Percentiles rank a stretch among this genome's conserved stretches.
These are phyloP conservation scores for Caenorhabditis drosophilae DNA, from an alignment of 2,888 invertebrate genomes.

Conservation along the genomic window DNA sequence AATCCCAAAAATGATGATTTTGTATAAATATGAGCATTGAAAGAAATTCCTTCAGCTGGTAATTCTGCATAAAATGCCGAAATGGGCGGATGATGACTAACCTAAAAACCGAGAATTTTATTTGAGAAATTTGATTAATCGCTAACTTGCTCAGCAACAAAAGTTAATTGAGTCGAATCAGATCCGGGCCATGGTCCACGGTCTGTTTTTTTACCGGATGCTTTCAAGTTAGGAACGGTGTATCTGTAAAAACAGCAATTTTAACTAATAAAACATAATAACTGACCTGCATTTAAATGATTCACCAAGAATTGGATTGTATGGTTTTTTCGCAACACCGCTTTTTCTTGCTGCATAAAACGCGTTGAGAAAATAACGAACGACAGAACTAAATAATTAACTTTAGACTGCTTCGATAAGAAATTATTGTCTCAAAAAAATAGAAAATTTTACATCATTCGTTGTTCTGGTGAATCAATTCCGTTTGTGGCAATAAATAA, in stretches of 20 bases:
- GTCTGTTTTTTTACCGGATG: conserved; percentile 50
- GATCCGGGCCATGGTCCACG: conserved; percentile 85
- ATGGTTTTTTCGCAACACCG: conserved; percentile 96
- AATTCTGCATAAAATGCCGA: conserved; percentile 99
- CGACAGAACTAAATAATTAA: conserved; percentile 81
- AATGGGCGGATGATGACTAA: conserved; percentile 98
- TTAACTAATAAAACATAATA: conserved; percentile 5
- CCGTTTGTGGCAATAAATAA: conserved; percentile 82
- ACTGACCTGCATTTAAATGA: conserved; percentile 88
- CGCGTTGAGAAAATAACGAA: conserved; percentile 95
- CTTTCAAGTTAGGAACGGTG: conserved; percentile 49
- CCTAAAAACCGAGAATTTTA: conserved; percentile 70
- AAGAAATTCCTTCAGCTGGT: conserved; percentile 84
- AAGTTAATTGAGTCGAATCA: conserved; percentile 83
- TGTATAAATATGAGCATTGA: conserved; percentile 96
- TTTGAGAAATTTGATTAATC: not conserved
- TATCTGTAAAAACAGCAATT: conserved; percentile 72
- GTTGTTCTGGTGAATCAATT: conserved; percentile 57
- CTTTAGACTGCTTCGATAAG: not conserved
- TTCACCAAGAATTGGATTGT: conserved; percentile 97
- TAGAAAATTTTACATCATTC: conserved; percentile 54
- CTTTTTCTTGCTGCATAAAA: conserved; percentile 98
- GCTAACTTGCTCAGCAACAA: conserved; percentile 86
- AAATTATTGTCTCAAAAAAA: not conserved
- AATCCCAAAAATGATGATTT: conserved; percentile 98